A percentile compares a stretch with the other conserved stretches of the same genome.
Conservation (phyloP, 2,113 vertebrate genomes). For the Labeo catla region DNA sequence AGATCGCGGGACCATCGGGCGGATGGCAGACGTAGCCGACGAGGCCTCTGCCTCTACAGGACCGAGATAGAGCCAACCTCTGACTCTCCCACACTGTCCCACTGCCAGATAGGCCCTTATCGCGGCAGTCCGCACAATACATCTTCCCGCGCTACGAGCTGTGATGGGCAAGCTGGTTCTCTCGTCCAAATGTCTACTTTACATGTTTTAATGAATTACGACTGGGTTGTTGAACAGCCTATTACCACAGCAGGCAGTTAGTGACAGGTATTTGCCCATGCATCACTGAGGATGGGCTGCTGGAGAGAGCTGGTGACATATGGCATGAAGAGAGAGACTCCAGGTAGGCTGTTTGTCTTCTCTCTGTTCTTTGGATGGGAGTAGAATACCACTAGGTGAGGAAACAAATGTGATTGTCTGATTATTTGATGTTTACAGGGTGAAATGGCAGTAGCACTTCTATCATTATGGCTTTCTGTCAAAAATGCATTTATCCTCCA, state of each 20-base stretch:
- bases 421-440: slow-evolving; percentile 1
- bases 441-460: background rate
- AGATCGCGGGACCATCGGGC: slow-evolving; percentile 23
- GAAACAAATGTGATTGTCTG: slow-evolving; percentile 8
- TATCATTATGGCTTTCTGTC: slow-evolving; percentile 1
- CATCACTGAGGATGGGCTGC: slow-evolving; percentile 48
- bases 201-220: slow-evolving; percentile 56
- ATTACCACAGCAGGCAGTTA: slow-evolving; percentile 43
- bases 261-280: slow-evolving; percentile 50
- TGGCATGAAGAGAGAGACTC: slow-evolving; percentile 43
- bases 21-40: slow-evolving; percentile 2
- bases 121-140: slow-evolving; percentile 60
- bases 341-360: slow-evolving; percentile 42
- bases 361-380: background rate
- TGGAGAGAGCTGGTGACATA: slow-evolving; percentile 37
- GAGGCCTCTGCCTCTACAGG: slow-evolving; percentile 47
- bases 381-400: background rate
- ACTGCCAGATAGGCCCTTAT: slow-evolving; percentile 71
- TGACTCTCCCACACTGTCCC: slow-evolving; percentile 64
- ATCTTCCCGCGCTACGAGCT: slow-evolving; percentile 60
- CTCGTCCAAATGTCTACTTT: slow-evolving; percentile 48
- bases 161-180: slow-evolving; percentile 19
- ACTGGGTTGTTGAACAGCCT: slow-evolving; percentile 43
- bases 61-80: slow-evolving; percentile 68
- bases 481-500: slow-evolving; percentile 20